These are phyloP conservation scores for Echinometra lucunter DNA, from an alignment of 53 echinoderm and acorn worm species.

Conservation along the genomic window DNA sequence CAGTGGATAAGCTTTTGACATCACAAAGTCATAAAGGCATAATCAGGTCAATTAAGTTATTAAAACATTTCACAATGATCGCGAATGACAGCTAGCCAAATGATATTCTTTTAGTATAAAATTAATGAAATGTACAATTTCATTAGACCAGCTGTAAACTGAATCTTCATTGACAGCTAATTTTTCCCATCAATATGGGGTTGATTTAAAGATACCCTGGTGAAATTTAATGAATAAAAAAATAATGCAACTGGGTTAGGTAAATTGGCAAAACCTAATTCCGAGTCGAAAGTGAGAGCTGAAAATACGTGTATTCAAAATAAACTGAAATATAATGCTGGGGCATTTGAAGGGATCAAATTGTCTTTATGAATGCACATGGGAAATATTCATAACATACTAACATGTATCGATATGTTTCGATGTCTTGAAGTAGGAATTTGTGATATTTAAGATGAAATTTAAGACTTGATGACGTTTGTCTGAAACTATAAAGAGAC, in stretches of 20 bases:
- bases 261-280: slow-evolving; percentile 44
- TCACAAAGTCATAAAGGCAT: neutral
- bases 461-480: neutral
- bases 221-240: neutral
- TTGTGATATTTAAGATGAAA: neutral
- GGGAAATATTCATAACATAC: neutral
- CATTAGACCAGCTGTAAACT: neutral
- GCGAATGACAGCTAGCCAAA: neutral
- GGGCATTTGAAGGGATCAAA: neutral
- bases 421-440: neutral
- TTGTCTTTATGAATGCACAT: neutral
- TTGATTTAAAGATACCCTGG: slow-evolving; percentile 18
- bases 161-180: neutral
- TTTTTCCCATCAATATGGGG: neutral
- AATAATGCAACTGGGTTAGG: slow-evolving; percentile 41
- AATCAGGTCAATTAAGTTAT: neutral
- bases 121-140: neutral
- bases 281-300: slow-evolving; percentile 44
- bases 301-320: neutral
- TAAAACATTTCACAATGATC: neutral
- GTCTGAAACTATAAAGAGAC: neutral
- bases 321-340: neutral
- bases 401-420: neutral
- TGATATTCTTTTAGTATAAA: neutral
- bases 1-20: neutral